Percentiles rank a stretch among this genome's conserved stretches.
Conservation (phyloP, 2,888 invertebrate genomes). For the Alsophila aescularia region DNA sequence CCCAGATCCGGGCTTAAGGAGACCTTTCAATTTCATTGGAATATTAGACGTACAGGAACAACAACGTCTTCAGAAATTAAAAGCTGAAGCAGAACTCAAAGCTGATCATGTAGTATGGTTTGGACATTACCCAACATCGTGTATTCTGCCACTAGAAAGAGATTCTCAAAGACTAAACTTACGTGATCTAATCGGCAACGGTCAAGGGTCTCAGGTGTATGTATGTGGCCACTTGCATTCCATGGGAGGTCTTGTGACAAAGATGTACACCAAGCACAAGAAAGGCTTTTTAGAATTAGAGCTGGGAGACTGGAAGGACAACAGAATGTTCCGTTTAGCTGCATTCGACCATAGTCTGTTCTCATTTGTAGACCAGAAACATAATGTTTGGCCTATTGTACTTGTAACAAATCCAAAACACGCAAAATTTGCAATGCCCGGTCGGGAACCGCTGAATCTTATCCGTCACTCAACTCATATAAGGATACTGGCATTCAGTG, state of each 20-base stretch:
- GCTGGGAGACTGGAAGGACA: constrained; percentile 96
- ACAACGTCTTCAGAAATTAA: constrained; percentile 81
- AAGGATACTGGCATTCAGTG: constrained; percentile 91
- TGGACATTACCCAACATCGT: constrained; percentile 96
- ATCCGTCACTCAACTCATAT: constrained; percentile 90
- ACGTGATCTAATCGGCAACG: constrained; percentile 84
- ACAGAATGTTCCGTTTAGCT: constrained; percentile 91
- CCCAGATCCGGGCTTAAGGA: constrained; percentile 92
- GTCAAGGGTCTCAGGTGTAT: constrained; percentile 88
- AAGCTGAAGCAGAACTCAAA: constrained; percentile 78
- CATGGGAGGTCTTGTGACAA: constrained; percentile 89
- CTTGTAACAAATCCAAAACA: constrained; percentile 96
- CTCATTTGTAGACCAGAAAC: constrained; percentile 91
- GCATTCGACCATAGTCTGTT: constrained; percentile 96
- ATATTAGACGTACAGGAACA: constrained; percentile 85
- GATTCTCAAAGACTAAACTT: constrained; percentile 77
- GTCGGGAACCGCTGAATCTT: constrained; percentile 88
- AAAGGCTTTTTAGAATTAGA: constrained; percentile 94
- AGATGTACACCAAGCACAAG: constrained; percentile 94
- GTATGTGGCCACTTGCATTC: constrained; percentile 96
- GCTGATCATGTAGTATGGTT: constrained; percentile 85
- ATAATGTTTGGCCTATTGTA: constrained; percentile 91
- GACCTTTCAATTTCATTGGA: constrained; percentile 97
- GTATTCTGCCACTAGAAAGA: constrained; percentile 87
- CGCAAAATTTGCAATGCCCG: constrained; percentile 88